A percentile compares a stretch with the other conserved stretches of the same genome.
Conservation (phyloP, 2,888 invertebrate genomes). For the Drosophila suboccidentalis region DNA sequence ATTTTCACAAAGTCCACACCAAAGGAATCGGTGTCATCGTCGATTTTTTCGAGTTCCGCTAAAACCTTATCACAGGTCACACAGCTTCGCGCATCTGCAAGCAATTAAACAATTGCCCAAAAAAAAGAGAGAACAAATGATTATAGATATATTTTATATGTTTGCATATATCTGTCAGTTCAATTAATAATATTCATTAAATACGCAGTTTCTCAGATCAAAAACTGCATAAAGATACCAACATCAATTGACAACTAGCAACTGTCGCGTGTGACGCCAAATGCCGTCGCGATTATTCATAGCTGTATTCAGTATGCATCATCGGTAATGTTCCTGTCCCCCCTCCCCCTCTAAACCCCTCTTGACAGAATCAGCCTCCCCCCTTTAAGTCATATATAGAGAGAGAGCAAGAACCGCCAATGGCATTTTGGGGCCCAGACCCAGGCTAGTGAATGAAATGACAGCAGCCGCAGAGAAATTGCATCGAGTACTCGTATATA, state of each 20-base stretch:
- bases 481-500: slow-evolving; percentile 30
- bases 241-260: slow-evolving; percentile 74
- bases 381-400: slow-evolving; percentile 22
- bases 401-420: slow-evolving; percentile 56
- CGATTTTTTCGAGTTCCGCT: slow-evolving; percentile 96
- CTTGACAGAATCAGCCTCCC: not conserved
- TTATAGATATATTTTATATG: not conserved
- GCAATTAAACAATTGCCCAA: slow-evolving; percentile 23
- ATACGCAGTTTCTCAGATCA: slow-evolving; percentile 12
- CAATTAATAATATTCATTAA: slow-evolving; percentile 11
- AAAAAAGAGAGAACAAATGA: slow-evolving; percentile 1
- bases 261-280: slow-evolving; percentile 77
- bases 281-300: slow-evolving; percentile 76
- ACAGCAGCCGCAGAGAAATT: slow-evolving; percentile 63
- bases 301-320: slow-evolving; percentile 64
- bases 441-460: slow-evolving; percentile 76
- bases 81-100: slow-evolving; percentile 95
- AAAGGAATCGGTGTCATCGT: slow-evolving; percentile 97
- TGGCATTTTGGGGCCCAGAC: slow-evolving; percentile 55
- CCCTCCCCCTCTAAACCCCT: not conserved
- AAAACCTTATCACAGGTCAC: slow-evolving; percentile 96
- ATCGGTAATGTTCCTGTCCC: slow-evolving; percentile 44
- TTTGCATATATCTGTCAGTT: slow-evolving; percentile 9
- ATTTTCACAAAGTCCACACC: slow-evolving; percentile 98
- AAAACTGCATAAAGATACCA: slow-evolving; percentile 59